Percentiles rank a stretch among this genome's conserved stretches.
These are phyloP conservation scores for Pachycephus smyrnensis DNA, from an alignment of 2,888 invertebrate species.

Conservation along the genomic window DNA sequence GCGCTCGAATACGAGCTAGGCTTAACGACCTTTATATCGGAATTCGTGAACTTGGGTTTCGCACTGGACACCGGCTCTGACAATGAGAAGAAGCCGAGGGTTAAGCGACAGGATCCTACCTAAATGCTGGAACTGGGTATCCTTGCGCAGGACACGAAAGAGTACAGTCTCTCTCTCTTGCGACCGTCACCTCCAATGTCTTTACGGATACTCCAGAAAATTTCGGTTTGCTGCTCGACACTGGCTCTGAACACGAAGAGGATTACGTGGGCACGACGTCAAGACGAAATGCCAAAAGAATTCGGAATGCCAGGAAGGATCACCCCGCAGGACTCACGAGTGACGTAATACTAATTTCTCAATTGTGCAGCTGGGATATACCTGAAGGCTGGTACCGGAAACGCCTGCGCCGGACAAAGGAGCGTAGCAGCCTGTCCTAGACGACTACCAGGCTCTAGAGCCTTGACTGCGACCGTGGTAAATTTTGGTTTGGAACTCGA, in stretches of 20 bases:
- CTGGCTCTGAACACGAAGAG: constrained; percentile 72
- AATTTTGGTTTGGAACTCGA: constrained; percentile 48
- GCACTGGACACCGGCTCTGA: constrained; percentile 79
- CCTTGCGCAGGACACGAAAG: constrained; percentile 72
- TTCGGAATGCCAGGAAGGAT: constrained; percentile 4
- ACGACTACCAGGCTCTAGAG: constrained; percentile 17
- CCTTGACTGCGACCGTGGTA: constrained; percentile 33
- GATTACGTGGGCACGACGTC: not conserved
- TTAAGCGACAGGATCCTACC: constrained; percentile 60
- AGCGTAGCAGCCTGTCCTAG: constrained; percentile 65
- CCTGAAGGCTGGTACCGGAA: constrained; percentile 71
- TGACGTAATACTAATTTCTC: not conserved
- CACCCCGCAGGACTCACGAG: not conserved
- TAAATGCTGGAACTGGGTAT: constrained; percentile 71
- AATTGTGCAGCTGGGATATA: constrained; percentile 41
- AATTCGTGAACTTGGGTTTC: constrained; percentile 75
- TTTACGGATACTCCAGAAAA: constrained; percentile 57
- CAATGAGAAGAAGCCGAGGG: constrained; percentile 27
- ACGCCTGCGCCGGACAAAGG: constrained; percentile 77
- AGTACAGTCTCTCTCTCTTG: constrained; percentile 66
- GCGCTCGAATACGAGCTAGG: constrained; percentile 58
- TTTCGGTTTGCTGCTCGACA: constrained; percentile 80
- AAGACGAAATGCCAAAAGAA: not conserved
- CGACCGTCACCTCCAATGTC: constrained; percentile 51
- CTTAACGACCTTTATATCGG: constrained; percentile 65